These are phyloP conservation scores for Agrenia bidenticulata DNA, from an alignment of 2,888 invertebrate species.

Conservation along the genomic window DNA sequence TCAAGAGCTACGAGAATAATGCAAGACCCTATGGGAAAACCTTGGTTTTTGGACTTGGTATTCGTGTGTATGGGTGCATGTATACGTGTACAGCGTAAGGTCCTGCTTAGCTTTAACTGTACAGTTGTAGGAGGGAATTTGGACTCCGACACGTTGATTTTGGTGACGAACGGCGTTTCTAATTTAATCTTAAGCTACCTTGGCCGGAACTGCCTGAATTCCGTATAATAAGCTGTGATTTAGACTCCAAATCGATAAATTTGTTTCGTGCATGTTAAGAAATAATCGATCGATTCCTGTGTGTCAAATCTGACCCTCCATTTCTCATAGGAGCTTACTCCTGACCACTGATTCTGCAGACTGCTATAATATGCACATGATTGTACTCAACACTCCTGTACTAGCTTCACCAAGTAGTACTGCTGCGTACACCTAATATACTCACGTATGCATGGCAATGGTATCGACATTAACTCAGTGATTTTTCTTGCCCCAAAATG, in stretches of 20 bases:
- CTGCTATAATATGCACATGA: no score
- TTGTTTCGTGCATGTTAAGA: constrained; percentile 52
- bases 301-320: constrained; percentile 42
- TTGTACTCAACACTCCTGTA: no score
- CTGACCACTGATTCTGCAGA: neutral
- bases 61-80: constrained; percentile 16
- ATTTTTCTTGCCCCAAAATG: no score
- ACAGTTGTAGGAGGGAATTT: no score
- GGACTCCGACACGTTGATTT: constrained; percentile 4
- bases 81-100: no score
- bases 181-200: constrained; percentile 6
- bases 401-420: no score
- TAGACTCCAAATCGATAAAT: constrained; percentile 48
- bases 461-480: no score
- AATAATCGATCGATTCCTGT: constrained; percentile 51
- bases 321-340: neutral
- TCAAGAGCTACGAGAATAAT: neutral
- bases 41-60: neutral
- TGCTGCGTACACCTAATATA: no score
- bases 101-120: no score
- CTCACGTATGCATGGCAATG: no score
- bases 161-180: constrained; percentile 9
- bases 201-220: no score
- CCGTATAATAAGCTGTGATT: constrained; percentile 28
- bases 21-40: neutral